Evolutionary conservation across 1,140 invertebrate genomes (phyloP).

Genomic region (Berghia stephanieae): DNA sequence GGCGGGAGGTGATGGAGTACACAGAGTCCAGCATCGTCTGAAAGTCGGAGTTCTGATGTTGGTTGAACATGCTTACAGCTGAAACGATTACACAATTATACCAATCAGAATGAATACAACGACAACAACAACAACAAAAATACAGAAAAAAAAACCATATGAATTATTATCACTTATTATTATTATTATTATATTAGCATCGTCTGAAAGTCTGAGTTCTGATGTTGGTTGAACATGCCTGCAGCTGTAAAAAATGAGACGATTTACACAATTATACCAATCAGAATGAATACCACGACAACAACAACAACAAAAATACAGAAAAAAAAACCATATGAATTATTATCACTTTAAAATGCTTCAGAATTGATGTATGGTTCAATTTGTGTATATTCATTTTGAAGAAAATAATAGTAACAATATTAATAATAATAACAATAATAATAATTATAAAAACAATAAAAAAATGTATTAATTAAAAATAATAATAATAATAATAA

Average conservation of each 20-base stretch:
- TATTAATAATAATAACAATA: neutral
- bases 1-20: conserved; percentile 85
- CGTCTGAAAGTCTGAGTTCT: conserved; percentile 78
- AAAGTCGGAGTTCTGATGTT: conserved; percentile 79
- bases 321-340: neutral
- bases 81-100: conserved; percentile 16
- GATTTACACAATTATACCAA: neutral
- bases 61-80: conserved; percentile 76
- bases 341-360: neutral
- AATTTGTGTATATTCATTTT: no score
- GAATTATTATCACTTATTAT: neutral
- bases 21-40: conserved; percentile 83
- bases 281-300: neutral
- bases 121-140: neutral
- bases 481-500: no score
- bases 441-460: no score
- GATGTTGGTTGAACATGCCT: conserved; percentile 77
- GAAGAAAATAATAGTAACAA: neutral
- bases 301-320: neutral
- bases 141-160: neutral
- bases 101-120: neutral
- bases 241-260: conserved; percentile 70
- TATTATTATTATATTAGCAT: conserved; percentile 71
- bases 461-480: no score
- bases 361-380: no score